Conservation (phyloP, 2,113 vertebrate species). For the Pedetes capensis region DNA sequence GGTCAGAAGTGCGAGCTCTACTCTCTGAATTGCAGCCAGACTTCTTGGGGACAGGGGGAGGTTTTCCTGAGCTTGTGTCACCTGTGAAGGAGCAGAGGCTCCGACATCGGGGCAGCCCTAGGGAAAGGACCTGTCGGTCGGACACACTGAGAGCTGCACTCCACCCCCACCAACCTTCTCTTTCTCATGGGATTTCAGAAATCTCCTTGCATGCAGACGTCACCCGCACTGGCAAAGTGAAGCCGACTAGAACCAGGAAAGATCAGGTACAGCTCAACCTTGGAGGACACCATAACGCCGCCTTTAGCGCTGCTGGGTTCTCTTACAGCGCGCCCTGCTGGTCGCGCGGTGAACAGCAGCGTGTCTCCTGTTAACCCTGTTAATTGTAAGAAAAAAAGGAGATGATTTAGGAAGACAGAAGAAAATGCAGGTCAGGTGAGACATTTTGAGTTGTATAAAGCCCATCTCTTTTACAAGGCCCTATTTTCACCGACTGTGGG, state of each 20-base stretch:
- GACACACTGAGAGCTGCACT: no score
- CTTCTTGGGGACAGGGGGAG: neutral
- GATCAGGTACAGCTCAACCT: slow-evolving; percentile 33
- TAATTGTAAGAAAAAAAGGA: neutral
- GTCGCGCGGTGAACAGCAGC: rapidly evolving
- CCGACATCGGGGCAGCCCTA: neutral
- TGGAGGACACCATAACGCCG: rapidly evolving
- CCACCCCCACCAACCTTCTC: neutral
- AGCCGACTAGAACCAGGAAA: neutral
- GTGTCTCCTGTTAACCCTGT: rapidly evolving
- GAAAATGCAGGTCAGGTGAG: neutral
- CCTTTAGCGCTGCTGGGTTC: rapidly evolving
- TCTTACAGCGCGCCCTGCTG: neutral
- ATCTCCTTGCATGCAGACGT: slow-evolving; percentile 80
- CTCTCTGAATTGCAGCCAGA: neutral
- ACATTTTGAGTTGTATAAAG: neutral
- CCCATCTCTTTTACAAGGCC: neutral
- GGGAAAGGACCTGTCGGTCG: neutral
- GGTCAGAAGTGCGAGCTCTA: neutral
- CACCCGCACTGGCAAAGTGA: slow-evolving; percentile 73
- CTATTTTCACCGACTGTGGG: neutral
- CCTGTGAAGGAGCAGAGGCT: neutral
- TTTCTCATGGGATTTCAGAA: slow-evolving; percentile 72
- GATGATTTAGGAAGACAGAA: rapidly evolving
- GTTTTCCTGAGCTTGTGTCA: neutral